Conservation (phyloP, 2,797 vertebrate genomes). For the Crax fasciolata region DNA sequence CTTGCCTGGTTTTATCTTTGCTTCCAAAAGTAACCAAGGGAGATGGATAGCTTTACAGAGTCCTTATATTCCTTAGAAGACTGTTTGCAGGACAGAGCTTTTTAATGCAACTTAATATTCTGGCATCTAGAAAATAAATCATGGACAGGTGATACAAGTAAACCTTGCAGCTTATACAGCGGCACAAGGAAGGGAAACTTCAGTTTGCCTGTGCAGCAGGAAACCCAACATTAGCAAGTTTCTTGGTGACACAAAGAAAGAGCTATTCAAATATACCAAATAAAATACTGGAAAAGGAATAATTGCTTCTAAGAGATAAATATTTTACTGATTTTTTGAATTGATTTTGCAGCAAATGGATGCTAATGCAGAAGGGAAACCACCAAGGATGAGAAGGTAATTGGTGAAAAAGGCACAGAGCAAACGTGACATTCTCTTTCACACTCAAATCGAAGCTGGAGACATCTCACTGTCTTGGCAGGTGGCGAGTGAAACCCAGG, state of each 20-base stretch:
- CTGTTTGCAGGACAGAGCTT: background rate
- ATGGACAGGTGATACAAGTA: background rate
- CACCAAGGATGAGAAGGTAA: slow-evolving; percentile 69
- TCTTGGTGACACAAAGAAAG: background rate
- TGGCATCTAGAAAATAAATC: background rate
- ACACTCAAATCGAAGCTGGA: background rate
- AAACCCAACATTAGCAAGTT: background rate
- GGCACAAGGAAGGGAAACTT: background rate
- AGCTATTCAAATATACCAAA: background rate
- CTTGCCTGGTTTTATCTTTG: background rate
- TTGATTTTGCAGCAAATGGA: slow-evolving; percentile 52
- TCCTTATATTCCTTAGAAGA: background rate
- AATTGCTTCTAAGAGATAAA: background rate
- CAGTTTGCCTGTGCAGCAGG: background rate
- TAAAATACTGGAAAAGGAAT: background rate
- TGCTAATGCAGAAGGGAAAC: slow-evolving; percentile 23
- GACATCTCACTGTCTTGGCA: slow-evolving; percentile 59
- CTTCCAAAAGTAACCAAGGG: background rate
- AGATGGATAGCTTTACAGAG: background rate
- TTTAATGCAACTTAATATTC: background rate
- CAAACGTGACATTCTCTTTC: background rate
- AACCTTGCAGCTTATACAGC: background rate
- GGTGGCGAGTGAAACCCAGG: slow-evolving; percentile 72
- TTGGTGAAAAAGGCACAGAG: slow-evolving; percentile 3
- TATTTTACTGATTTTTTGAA: background rate